phyloP scores from a whole-genome alignment of 2,888 invertebrate species.

The Torymus auratus region DNA sequence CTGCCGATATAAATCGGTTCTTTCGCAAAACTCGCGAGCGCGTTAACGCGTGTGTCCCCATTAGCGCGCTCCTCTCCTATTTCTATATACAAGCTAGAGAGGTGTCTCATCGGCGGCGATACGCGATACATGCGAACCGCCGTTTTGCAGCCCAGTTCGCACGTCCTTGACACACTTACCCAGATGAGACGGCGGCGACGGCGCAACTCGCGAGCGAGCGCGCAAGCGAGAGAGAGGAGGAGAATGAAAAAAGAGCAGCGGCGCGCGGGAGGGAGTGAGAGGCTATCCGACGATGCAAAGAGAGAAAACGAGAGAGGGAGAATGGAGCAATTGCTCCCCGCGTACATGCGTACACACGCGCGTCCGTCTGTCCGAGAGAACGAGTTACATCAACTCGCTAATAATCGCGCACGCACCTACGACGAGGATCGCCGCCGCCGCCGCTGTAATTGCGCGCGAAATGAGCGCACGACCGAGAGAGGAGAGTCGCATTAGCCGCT shows the following conservation, averaged over 20 bases:
- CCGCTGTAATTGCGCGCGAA: conserved; percentile 20
- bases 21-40: no score
- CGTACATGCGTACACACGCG: not conserved
- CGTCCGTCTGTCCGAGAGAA: conserved; percentile 23
- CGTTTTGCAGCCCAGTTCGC: conserved; percentile 60
- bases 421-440: not conserved
- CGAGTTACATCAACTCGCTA: conserved; percentile 52
- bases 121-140: conserved; percentile 35
- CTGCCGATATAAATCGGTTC: not conserved
- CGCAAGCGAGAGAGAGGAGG: conserved; percentile 10
- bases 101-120: conserved; percentile 43
- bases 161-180: conserved; percentile 77
- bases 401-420: conserved; percentile 44
- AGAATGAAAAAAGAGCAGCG: conserved; percentile 56
- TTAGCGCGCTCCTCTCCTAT: conserved; percentile 26
- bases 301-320: conserved; percentile 4
- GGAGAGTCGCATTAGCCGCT: no score
- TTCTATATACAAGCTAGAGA: conserved; percentile 23
- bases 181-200: conserved; percentile 66
- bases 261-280: conserved; percentile 15
- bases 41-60: no score
- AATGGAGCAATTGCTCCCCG: conserved; percentile 49
- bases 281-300: conserved; percentile 14
- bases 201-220: not conserved
- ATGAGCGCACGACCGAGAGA: conserved; percentile 6